Percentiles rank a stretch among this genome's conserved stretches.
Conservation (phyloP, 2,888 invertebrate genomes). For the Baronia brevicornis region DNA sequence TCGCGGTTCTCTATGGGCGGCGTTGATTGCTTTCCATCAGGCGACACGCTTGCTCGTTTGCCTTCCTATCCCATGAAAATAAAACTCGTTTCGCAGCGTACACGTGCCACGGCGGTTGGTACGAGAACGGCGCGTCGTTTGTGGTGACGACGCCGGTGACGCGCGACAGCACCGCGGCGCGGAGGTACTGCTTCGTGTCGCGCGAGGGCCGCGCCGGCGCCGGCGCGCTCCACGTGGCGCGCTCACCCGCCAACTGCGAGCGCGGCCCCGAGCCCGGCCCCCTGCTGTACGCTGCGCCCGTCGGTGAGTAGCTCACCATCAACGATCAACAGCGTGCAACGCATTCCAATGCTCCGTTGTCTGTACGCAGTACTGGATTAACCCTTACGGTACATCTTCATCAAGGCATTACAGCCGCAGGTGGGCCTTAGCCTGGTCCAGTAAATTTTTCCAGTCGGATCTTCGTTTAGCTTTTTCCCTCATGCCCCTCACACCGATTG, state of each 20-base stretch:
- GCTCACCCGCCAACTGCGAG: constrained; percentile 79
- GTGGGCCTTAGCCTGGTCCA: too few species aligned
- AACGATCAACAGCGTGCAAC: too few species aligned
- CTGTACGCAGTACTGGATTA: too few species aligned
- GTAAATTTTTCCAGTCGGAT: too few species aligned
- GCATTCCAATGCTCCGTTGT: too few species aligned
- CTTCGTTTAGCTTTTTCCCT: too few species aligned
- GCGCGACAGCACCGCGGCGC: constrained; percentile 79
- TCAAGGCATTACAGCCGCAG: too few species aligned
- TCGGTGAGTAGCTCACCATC: neutral
- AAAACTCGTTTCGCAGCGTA: constrained; percentile 84
- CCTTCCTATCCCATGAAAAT: too few species aligned
- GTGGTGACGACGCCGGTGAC: constrained; percentile 87
- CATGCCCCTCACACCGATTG: too few species aligned
- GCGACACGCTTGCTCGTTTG: neutral
- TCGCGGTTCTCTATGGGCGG: neutral
- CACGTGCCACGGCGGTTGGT: constrained; percentile 93
- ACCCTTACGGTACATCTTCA: too few species aligned
- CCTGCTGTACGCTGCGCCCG: constrained; percentile 80
- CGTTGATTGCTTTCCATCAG: neutral
- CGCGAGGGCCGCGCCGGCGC: constrained; percentile 75
- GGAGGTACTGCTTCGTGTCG: constrained; percentile 86
- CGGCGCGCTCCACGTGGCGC: constrained; percentile 57
- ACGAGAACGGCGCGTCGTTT: constrained; percentile 89
- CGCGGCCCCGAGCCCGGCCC: constrained; percentile 66